Conservation (phyloP, 2,888 invertebrate genomes). For the Carcina quercana region DNA sequence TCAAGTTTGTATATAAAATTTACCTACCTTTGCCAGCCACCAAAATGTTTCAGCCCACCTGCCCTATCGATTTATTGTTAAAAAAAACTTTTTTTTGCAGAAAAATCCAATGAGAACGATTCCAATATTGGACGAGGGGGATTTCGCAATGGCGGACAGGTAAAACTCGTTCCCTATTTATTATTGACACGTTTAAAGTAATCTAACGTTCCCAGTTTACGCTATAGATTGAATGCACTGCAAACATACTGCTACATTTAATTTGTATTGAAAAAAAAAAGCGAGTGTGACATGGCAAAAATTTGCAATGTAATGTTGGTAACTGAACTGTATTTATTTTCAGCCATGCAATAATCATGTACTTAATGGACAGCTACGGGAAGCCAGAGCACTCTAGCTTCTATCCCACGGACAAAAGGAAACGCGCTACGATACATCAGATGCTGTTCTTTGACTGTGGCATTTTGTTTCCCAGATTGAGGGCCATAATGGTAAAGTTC, state of each 20-base stretch:
- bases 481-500: constrained; percentile 56
- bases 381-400: constrained; percentile 38
- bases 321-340: constrained; percentile 12
- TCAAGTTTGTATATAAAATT: too few species aligned
- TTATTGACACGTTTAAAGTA: too few species aligned
- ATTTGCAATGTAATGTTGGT: not conserved
- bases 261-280: too few species aligned
- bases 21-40: too few species aligned
- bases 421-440: constrained; percentile 45
- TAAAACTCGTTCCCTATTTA: constrained; percentile 18
- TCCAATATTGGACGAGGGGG: constrained; percentile 48
- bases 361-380: constrained; percentile 49
- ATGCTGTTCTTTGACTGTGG: constrained; percentile 57
- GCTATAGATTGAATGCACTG: too few species aligned
- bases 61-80: too few species aligned
- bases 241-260: too few species aligned
- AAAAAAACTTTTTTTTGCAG: constrained; percentile 37
- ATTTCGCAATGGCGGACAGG: constrained; percentile 55
- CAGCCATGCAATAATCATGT: constrained; percentile 59
- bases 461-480: constrained; percentile 48
- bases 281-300: too few species aligned
- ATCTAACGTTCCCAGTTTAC: too few species aligned
- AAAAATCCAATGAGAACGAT: constrained; percentile 63
- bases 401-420: constrained; percentile 42
- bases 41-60: too few species aligned